phyloP scores from a whole-genome alignment of 2,113 vertebrate species.

The Perccottus glenii region DNA sequence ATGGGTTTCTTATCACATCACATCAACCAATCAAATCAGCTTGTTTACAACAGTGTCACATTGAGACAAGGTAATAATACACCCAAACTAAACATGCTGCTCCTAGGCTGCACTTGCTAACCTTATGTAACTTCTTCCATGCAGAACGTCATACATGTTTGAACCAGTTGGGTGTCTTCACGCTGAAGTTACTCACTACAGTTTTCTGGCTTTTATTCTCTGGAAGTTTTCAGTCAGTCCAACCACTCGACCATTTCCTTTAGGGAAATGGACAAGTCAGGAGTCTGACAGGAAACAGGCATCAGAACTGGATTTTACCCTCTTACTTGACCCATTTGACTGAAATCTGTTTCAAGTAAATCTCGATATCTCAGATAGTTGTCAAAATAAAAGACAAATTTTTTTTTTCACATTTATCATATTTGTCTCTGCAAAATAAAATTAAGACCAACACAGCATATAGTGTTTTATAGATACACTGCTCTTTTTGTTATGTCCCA shows the following conservation, averaged over 20 bases:
- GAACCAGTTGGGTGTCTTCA: background rate
- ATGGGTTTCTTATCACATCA: slow-evolving; percentile 37
- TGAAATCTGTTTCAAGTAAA: background rate
- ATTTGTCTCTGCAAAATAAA: too few species aligned
- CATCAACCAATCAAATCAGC: slow-evolving; percentile 40
- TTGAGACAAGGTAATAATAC: slow-evolving; percentile 17
- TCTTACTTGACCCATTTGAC: slow-evolving; percentile 4
- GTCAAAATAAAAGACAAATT: background rate
- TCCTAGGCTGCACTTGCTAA: background rate
- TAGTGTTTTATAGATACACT: too few species aligned
- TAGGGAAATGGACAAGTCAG: slow-evolving; percentile 4
- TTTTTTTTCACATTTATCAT: too few species aligned
- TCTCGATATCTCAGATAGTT: background rate
- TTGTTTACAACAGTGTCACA: slow-evolving; percentile 27
- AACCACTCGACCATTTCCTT: background rate
- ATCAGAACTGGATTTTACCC: slow-evolving; percentile 1
- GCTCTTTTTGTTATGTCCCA: too few species aligned
- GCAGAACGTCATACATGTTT: background rate
- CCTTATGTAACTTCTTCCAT: slow-evolving; percentile 26
- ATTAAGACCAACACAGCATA: too few species aligned
- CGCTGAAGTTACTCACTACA: too few species aligned
- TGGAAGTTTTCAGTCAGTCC: background rate
- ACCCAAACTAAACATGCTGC: slow-evolving; percentile 11
- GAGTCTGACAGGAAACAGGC: slow-evolving; percentile 14
- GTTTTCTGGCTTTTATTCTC: background rate